phyloP scores from a whole-genome alignment of 2,888 invertebrate species.

The Latrodectus elegans region DNA sequence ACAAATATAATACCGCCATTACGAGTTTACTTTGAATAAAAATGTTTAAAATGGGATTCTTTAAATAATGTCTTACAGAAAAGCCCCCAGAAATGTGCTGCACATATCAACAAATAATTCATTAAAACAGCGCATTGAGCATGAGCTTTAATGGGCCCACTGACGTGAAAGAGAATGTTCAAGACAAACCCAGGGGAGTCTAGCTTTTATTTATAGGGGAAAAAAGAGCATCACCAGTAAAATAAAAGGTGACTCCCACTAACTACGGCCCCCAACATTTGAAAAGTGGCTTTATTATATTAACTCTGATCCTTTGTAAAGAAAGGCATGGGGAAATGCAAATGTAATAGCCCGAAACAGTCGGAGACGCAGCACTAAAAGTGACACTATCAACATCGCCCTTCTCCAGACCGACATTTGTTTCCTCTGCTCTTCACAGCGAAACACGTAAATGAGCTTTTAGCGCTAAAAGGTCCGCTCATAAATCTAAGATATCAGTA shows the following conservation, averaged over 20 bases:
- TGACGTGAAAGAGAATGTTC: slow-evolving; percentile 34
- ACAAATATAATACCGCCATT: not conserved
- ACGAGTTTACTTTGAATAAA: not conserved
- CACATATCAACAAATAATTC: slow-evolving; percentile 24
- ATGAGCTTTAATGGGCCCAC: slow-evolving; percentile 40
- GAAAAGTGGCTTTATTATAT: slow-evolving; percentile 45
- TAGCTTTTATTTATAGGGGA: slow-evolving; percentile 52
- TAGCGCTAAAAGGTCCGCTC: slow-evolving; percentile 47
- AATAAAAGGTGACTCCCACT: slow-evolving; percentile 13
- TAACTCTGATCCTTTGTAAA: slow-evolving; percentile 30
- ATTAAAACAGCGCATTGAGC: slow-evolving; percentile 35
- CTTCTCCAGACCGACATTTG: slow-evolving; percentile 35
- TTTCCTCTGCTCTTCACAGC: slow-evolving; percentile 13
- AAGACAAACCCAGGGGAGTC: slow-evolving; percentile 47
- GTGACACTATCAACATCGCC: slow-evolving; percentile 48
- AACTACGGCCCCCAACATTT: slow-evolving; percentile 25
- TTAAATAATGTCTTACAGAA: slow-evolving; percentile 20
- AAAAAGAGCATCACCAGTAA: not conserved
- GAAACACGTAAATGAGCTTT: slow-evolving; percentile 47
- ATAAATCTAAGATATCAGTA: slow-evolving; percentile 58
- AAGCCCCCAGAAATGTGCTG: not conserved
- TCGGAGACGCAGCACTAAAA: slow-evolving; percentile 10
- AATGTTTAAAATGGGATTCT: not conserved
- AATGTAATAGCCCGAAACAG: slow-evolving; percentile 57
- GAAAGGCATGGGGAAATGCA: slow-evolving; percentile 42